Evolutionary conservation across 2,888 invertebrate genomes (phyloP), one percentile per base, ranked within the genome.

Genomic region (Gymnosoma rotundatum): DNA sequence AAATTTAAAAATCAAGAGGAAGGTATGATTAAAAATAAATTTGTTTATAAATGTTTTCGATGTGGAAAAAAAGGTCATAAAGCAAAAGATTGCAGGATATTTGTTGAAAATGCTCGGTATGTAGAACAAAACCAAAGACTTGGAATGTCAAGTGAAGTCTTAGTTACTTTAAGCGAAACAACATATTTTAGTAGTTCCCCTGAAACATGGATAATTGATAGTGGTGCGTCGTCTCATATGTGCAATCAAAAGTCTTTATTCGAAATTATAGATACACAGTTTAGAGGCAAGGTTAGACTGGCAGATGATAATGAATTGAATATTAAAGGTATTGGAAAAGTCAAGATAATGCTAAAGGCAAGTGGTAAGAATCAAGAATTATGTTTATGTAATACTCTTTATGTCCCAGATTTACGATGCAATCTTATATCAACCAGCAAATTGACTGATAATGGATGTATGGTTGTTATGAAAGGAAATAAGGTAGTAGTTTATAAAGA

Each of bases 151-250:
- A 56, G 56, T 38, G 21, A 56, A 9, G 56, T 42, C 8, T 8
- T 45, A 52, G 12, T 21, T 25, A 64, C 18, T 2, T 5, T 48
- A 48, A 20, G 5, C 21, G 25, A 32, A 12, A 32, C 48, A 21
- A 21, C 14, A 42, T 66, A 38, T 36, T 60, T 2, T 5, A 12
- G 0, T 60, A 60, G 36, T 60, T 60, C 38, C 5, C 36, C 14
- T 36, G 45, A 58, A 7, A 56, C 32, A 10, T 78, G 76, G 76
- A 56, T 52, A 12, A 38, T 78, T 36, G 67, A 78, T 38, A 78
- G 76, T 78, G 76, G 76, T 10, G 76, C 60, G 16, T 58, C 56
- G 10, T 61, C 61, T n/a, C 38, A 61, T 42, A 61, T 36, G 58
- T 58, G 58, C n/a, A 36, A n/a, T 3, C 58, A 58, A 36, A 36